Conservation (phyloP, 1,140 invertebrate genomes). For the Zaprionus camerounensis region DNA sequence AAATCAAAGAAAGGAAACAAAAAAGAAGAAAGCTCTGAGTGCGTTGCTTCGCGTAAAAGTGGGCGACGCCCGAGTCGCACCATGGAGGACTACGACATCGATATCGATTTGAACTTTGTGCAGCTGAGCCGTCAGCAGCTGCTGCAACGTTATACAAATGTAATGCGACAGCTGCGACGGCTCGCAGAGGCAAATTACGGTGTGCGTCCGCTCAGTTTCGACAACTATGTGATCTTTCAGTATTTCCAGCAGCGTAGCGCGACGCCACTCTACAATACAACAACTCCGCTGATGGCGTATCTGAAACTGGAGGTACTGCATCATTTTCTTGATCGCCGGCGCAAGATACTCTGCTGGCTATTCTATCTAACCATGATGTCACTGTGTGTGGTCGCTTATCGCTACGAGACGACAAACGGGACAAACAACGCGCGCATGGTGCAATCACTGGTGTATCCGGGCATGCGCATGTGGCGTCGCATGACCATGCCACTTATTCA, state of each 20-base stretch:
- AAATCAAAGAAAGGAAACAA: conserved; percentile 6
- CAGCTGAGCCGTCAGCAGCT: conserved; percentile 72
- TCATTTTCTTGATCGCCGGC: conserved; percentile 73
- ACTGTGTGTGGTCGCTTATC: conserved; percentile 72
- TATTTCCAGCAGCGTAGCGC: conserved; percentile 71
- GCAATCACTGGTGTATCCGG: conserved; percentile 85
- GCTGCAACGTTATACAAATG: conserved; percentile 66
- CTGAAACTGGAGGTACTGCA: conserved; percentile 73
- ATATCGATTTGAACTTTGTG: conserved; percentile 69
- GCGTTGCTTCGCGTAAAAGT: background rate
- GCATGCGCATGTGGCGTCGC: conserved; percentile 85
- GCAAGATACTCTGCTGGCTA: conserved; percentile 78
- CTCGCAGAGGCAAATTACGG: conserved; percentile 70
- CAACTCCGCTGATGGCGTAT: conserved; percentile 54
- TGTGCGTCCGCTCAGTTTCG: conserved; percentile 71
- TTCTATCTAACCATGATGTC: conserved; percentile 72
- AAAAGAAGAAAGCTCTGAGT: background rate
- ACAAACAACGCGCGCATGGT: conserved; percentile 77
- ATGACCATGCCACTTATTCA: conserved; percentile 85
- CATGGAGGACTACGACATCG: conserved; percentile 65
- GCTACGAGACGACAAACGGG: conserved; percentile 75
- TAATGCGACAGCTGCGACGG: conserved; percentile 61
- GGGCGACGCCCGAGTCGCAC: conserved; percentile 31
- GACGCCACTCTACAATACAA: conserved; percentile 12
- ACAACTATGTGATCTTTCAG: conserved; percentile 78